Conservation (phyloP, 2,797 vertebrate genomes). For the Scleropages formosus region DNA sequence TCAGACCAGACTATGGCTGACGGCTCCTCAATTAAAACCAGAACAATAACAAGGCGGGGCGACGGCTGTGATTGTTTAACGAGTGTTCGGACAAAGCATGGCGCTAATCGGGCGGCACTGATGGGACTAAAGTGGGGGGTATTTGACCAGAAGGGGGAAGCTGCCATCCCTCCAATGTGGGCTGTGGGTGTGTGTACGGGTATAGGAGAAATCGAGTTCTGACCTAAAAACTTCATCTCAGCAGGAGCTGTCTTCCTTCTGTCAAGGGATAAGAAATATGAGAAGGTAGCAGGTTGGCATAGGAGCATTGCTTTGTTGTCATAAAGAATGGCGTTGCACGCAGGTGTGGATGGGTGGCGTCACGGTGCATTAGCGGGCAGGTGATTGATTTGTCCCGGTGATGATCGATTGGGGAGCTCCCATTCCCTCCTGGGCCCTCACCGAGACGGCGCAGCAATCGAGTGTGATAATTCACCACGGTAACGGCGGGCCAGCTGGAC, state of each 20-base stretch:
- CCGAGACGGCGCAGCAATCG: slow-evolving; percentile 43
- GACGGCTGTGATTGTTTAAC: slow-evolving; percentile 27
- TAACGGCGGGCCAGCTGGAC: slow-evolving; percentile 64
- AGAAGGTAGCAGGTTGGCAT: not conserved
- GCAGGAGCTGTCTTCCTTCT: slow-evolving; percentile 25
- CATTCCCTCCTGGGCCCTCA: not conserved
- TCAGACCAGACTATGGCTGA: slow-evolving; percentile 26
- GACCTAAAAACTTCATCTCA: slow-evolving; percentile 31
- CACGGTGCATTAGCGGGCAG: slow-evolving; percentile 45
- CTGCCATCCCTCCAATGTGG: not conserved
- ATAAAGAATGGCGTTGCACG: slow-evolving; percentile 53
- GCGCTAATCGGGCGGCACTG: not conserved
- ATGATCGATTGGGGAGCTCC: slow-evolving; percentile 50
- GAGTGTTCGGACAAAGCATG: slow-evolving; percentile 20
- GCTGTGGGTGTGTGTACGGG: too few relatives aligned
- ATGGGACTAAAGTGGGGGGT: slow-evolving; percentile 1
- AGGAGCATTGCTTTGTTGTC: slow-evolving; percentile 18
- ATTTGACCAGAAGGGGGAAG: not conserved
- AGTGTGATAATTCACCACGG: slow-evolving; percentile 56
- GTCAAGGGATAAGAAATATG: slow-evolving; percentile 15
- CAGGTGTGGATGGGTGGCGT: slow-evolving; percentile 45
- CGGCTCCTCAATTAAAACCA: slow-evolving; percentile 28
- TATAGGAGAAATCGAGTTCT: slow-evolving; percentile 22
- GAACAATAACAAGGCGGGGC: slow-evolving; percentile 10
- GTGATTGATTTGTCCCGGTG: slow-evolving; percentile 56